Conservation (phyloP, 2,113 vertebrate species). For the Channa maculata region DNA sequence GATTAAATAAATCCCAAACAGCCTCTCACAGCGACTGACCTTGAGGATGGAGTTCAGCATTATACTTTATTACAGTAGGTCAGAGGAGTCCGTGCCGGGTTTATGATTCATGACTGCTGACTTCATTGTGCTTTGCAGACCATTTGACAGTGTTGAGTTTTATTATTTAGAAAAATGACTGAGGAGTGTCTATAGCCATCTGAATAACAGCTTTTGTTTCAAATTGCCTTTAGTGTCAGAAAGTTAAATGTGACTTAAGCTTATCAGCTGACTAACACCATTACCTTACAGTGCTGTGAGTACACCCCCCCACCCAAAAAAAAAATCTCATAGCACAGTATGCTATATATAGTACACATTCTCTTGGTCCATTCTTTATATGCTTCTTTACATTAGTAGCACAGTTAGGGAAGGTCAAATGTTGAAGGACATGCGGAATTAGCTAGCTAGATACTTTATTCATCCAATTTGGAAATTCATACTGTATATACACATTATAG, state of each 20-base stretch:
- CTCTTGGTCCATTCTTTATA: not conserved
- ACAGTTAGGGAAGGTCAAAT: conserved; percentile 44
- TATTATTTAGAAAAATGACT: conserved; percentile 36
- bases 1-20: conserved; percentile 43
- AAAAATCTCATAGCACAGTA: not conserved
- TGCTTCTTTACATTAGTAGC: not conserved
- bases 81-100: conserved; percentile 55
- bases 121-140: conserved; percentile 71
- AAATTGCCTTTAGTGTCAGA: conserved; percentile 35
- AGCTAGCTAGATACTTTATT: too few relatives aligned
- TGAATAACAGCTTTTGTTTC: conserved; percentile 47
- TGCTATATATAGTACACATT: not conserved
- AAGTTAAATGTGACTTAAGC: conserved; percentile 45
- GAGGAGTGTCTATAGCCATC: conserved; percentile 19
- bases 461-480: too few relatives aligned
- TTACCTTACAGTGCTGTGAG: not conserved
- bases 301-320: too few relatives aligned
- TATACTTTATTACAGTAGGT: conserved; percentile 69
- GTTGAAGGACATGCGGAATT: conserved; percentile 13
- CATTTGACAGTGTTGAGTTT: conserved; percentile 66
- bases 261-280: not conserved
- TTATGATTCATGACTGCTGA: conserved; percentile 72
- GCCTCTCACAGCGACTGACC: conserved; percentile 57
- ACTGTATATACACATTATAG: not conserved
- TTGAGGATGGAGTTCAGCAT: conserved; percentile 64